Conservation (phyloP, 2,113 vertebrate genomes). For the Actinemys pallida region DNA sequence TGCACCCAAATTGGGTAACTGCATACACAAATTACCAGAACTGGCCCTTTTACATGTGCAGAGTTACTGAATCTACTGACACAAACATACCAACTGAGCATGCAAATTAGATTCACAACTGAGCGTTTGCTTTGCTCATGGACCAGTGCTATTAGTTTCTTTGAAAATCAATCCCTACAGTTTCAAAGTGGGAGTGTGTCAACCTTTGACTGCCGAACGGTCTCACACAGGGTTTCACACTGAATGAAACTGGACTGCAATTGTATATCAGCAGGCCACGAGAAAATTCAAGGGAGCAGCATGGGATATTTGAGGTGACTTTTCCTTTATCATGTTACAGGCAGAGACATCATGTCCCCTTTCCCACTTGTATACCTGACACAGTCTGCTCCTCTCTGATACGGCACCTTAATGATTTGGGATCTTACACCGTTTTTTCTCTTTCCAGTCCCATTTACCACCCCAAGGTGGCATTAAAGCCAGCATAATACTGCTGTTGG, state of each 20-base stretch:
- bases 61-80: background rate
- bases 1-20: no score
- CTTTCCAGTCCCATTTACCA: background rate
- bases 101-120: background rate
- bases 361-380: background rate
- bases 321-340: background rate
- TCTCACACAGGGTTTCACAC: background rate
- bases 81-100: no score
- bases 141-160: no score
- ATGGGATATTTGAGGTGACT: background rate
- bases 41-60: background rate
- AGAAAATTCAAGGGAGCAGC: background rate
- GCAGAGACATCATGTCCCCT: background rate
- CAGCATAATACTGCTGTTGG: background rate
- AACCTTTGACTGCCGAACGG: background rate
- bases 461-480: background rate
- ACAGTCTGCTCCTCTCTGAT: background rate
- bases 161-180: background rate
- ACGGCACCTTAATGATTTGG: background rate
- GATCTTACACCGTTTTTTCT: background rate
- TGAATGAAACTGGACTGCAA: background rate
- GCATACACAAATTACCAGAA: background rate
- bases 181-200: background rate
- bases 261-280: background rate
- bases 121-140: background rate